Conservation (phyloP, 2,113 vertebrate genomes). For the Albula glossodonta region DNA sequence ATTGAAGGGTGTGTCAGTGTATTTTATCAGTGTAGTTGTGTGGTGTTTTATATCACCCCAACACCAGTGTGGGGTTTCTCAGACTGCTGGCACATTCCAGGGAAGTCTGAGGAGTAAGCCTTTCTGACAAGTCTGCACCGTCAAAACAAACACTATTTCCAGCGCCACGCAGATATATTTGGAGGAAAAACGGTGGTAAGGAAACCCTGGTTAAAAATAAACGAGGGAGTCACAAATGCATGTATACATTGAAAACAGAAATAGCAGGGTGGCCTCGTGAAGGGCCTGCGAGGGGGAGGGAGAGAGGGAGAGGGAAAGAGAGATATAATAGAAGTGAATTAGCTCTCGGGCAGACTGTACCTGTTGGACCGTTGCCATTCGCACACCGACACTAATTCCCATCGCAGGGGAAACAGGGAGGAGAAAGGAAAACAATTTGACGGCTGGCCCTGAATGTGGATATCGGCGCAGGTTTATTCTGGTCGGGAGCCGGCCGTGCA, state of each 20-base stretch:
- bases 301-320: background rate
- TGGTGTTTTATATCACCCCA: too few relatives aligned
- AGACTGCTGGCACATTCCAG: background rate
- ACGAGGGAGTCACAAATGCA: constrained; percentile 34
- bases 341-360: background rate
- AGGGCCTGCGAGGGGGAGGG: background rate
- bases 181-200: constrained; percentile 35
- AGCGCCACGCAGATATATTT: constrained; percentile 36
- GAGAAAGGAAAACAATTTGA: constrained; percentile 18
- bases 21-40: too few relatives aligned
- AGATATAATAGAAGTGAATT: background rate
- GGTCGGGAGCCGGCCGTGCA: background rate
- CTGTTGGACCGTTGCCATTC: constrained; percentile 7
- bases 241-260: constrained; percentile 39
- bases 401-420: constrained; percentile 1
- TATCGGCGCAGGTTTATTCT: constrained; percentile 15
- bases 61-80: too few relatives aligned
- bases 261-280: constrained; percentile 30
- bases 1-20: too few relatives aligned
- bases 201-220: constrained; percentile 50
- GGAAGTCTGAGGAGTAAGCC: constrained; percentile 25
- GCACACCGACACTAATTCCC: background rate
- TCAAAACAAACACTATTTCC: constrained; percentile 55
- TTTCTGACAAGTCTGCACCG: constrained; percentile 32
- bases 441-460: constrained; percentile 12